Base-by-base conservation (phyloP, 92 coral and sea anemone species). In the Porites lobata region DNA sequence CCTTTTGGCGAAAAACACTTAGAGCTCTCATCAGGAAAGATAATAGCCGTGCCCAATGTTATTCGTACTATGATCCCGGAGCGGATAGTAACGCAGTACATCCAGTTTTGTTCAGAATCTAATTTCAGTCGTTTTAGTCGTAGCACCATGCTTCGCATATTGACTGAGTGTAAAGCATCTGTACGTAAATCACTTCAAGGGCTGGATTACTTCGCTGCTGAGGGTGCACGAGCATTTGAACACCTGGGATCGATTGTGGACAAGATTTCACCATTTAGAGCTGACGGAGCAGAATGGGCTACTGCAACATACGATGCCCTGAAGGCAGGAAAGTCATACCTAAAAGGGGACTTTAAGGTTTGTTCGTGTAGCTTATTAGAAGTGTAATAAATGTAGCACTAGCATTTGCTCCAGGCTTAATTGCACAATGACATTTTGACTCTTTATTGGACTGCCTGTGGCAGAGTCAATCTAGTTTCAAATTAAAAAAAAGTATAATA, bases 141-240 rank as follows among this genome's bases (percentile, higher is more conserved):
- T n/a, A n/a, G n/a, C n/a, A n/a, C n/a, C n/a, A n/a, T n/a, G n/a
- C n/a, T n/a, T n/a, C n/a, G n/a, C n/a, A n/a, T n/a, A n/a, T n/a
- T n/a, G n/a, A n/a, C n/a, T 54, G 83, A 61, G 17, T 85, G 89
- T 65, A 75, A 47, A 6, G 89, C 89, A 26, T 56, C 81, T 63
- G 82, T 85, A 13, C 89, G 83, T 21, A 75, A 85, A 67, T 85
- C 89, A 17, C 82, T 85, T 12, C 89, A 85, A 75, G 89, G 83
- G 29, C 66, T 75, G 29, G 88, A 74, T 74, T 84, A 83, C 76
- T 21, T 83, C n/a, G 80, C 81, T 19, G 68, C 87, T 57, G 53
- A 71, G 62, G 87, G 81, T 11, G 50, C 66, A 21, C 61, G 24
- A 24, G 86, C 78, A 50, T 81, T 81, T 68, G 86, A 81, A 9